Percentiles rank a stretch among this genome's conserved stretches.
phyloP scores from a whole-genome alignment of 2,113 vertebrate species.

The Lophochroa leadbeateri region DNA sequence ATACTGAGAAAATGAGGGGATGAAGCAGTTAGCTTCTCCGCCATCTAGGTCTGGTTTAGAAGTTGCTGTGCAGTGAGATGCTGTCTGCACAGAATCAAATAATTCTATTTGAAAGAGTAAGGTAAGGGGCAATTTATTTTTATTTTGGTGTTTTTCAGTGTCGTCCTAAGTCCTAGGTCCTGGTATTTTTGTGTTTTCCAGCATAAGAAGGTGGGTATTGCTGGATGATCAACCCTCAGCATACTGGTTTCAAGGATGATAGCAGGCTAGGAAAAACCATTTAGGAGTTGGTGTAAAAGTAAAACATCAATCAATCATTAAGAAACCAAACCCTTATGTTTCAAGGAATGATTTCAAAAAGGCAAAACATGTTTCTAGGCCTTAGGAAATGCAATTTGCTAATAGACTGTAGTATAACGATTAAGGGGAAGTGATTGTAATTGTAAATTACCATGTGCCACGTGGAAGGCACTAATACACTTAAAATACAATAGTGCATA shows the following conservation, averaged over 20 bases:
- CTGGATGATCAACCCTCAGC: background rate
- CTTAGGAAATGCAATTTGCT: constrained; percentile 46
- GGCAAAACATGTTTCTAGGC: background rate
- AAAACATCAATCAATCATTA: background rate
- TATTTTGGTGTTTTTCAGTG: background rate
- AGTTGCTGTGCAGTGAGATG: background rate
- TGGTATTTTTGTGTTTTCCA: background rate
- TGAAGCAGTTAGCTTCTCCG: background rate
- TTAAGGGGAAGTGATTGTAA: constrained; percentile 50
- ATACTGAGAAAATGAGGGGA: background rate
- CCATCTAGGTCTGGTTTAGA: background rate
- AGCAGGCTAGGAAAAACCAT: background rate
- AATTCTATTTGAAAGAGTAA: background rate
- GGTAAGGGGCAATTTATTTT: background rate
- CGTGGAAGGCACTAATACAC: constrained; percentile 54
- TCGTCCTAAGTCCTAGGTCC: background rate
- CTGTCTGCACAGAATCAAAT: background rate
- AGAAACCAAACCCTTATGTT: background rate
- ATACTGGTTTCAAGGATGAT: background rate
- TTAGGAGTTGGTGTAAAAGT: background rate
- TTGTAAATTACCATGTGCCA: constrained; percentile 55
- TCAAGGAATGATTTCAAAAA: background rate
- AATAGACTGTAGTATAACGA: constrained; percentile 15
- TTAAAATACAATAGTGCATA: constrained; percentile 64
- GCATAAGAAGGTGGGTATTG: background rate